Evolutionary conservation across 1,140 invertebrate genomes (phyloP).

Genomic region (Monomorium pharaonis): DNA sequence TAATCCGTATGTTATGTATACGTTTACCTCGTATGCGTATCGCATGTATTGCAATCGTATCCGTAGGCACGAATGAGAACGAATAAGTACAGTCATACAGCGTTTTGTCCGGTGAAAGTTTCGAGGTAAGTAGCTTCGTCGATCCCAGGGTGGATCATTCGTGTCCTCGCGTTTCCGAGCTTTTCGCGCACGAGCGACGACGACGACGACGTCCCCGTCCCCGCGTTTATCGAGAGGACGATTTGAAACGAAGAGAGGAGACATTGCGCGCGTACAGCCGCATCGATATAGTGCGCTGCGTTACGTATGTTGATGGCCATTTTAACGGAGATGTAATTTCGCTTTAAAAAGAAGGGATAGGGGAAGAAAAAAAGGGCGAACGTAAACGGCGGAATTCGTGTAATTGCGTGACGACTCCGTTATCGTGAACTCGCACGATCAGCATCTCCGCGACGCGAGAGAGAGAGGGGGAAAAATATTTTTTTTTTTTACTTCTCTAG

Average conservation of each 20-base stretch:
- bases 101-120: conserved; percentile 15
- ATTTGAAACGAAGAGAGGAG: not conserved
- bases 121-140: not conserved
- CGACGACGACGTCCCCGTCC: no score
- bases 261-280: not conserved
- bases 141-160: not conserved
- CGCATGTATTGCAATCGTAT: not conserved
- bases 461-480: no score
- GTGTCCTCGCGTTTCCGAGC: not conserved
- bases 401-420: conserved; percentile 22
- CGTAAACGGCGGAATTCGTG: conserved; percentile 41
- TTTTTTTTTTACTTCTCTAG: not conserved
- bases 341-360: conserved; percentile 22
- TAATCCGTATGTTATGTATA: no score
- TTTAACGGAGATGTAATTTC: conserved; percentile 51
- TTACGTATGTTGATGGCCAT: conserved; percentile 56
- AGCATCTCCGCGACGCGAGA: not conserved
- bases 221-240: no score
- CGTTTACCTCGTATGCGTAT: not conserved
- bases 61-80: not conserved
- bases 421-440: not conserved
- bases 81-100: not conserved
- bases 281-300: not conserved
- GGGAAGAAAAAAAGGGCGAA: not conserved
- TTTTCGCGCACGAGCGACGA: no score